Base-by-base conservation (phyloP, 1,140 invertebrate species). In the Zaprionus taronus region DNA sequence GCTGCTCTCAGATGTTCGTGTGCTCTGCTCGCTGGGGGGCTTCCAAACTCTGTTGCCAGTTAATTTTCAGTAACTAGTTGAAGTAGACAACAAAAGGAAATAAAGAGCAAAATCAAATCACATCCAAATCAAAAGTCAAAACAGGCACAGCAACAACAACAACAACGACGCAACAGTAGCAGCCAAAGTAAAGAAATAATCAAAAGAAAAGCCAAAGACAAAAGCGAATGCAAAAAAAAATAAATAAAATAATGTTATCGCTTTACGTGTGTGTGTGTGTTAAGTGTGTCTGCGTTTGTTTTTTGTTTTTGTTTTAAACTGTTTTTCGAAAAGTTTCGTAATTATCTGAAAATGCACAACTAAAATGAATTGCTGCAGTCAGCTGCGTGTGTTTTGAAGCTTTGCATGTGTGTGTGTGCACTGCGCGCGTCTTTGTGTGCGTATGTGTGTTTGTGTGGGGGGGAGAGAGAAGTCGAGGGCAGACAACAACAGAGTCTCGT, bases 61-160 rank as follows among this genome's bases (percentile, higher is more conserved):
- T 89, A 89, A 89, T 89, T 90, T 89, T 90, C 76, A 81, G 85
- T 89, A 81, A 85, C 85, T 90, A 90, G 81, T 84, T 89, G 85
- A 90, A 89, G 85, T 81, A 90, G 85, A 90, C 85, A 90, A 82
- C 85, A 47, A 67, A 11, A 68, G 20, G 38, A 44, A 47, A 44
- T 36, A 62, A 82, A 47, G 53, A 90, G 73, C 57, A 41, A 56
- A 74, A 61, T 51, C 61, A 74, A 74, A 61, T 47, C 61, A 74
- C 71, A 79, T 55, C 36, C 61, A 74, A 72, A 79, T 55, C 36
- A 81, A 62, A 61, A 65, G 20, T 7, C 44, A 72, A 77, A 51
- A 17, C 28, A 51, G 47, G 26, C 55, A 44, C 24, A 34, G 5
- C 49, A 72, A 49, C 64, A 38, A 61, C 60, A 80, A 66, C 28